Conservation (phyloP, 2,797 vertebrate genomes). For the Pempheris klunzingeri region DNA sequence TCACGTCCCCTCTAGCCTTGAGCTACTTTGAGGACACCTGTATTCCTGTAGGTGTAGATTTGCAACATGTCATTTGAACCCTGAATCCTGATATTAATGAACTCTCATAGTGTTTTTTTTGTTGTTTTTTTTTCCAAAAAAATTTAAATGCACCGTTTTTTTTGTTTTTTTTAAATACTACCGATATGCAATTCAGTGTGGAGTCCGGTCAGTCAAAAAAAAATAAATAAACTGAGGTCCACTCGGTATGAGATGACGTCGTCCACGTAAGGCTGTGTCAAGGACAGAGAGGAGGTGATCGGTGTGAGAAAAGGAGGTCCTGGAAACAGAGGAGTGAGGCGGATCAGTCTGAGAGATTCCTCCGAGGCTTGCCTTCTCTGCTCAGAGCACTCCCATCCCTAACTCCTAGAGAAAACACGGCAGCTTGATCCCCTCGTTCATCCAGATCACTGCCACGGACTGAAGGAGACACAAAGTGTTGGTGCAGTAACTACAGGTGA, state of each 20-base stretch:
- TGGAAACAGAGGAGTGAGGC: constrained; percentile 59
- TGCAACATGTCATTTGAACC: not conserved
- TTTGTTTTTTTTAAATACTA: no score
- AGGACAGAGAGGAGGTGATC: constrained; percentile 67
- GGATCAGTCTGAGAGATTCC: constrained; percentile 40
- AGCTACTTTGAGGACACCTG: not conserved
- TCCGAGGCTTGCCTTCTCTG: constrained; percentile 35
- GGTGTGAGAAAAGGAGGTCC: constrained; percentile 58
- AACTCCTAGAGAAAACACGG: constrained; percentile 11
- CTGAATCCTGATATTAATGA: no score
- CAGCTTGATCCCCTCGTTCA: not conserved
- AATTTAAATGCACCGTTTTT: no score
- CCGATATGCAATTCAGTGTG: no score
- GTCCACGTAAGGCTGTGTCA: constrained; percentile 39
- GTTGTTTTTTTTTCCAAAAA: not conserved
- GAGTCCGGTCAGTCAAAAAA: not conserved
- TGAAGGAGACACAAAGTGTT: no score
- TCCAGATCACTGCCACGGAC: constrained; percentile 1
- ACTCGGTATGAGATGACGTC: constrained; percentile 49
- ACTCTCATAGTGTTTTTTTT: not conserved
- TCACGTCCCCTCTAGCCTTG: not conserved
- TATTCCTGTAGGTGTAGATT: not conserved
- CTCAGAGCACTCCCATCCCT: constrained; percentile 21
- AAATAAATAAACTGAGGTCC: not conserved
- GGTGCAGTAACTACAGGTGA: constrained; percentile 55